phyloP scores from a whole-genome alignment of 1,140 invertebrate genomes.

The Cardiocondyla obscurior region DNA sequence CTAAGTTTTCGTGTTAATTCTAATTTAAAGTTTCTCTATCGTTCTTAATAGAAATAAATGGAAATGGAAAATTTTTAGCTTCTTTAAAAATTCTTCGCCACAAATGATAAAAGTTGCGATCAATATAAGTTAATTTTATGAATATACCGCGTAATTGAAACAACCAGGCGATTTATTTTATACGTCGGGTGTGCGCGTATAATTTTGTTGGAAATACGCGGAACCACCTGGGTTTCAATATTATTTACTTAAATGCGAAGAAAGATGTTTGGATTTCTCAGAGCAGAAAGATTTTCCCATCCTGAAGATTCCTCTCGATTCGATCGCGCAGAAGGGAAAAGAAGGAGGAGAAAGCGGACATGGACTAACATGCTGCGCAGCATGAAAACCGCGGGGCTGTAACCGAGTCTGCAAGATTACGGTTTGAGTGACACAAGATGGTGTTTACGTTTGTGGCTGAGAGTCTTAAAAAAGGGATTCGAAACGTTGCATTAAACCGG shows the following conservation, averaged over 20 bases:
- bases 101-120: slow-evolving; percentile 3
- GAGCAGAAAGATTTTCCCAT: slow-evolving; percentile 10
- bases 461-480: slow-evolving; percentile 14
- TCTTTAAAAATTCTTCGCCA: not conserved
- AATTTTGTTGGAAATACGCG: not conserved
- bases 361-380: slow-evolving; percentile 18
- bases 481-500: slow-evolving; percentile 35
- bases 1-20: not conserved
- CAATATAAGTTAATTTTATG: not conserved
- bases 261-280: slow-evolving; percentile 7
- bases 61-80: slow-evolving; percentile 25
- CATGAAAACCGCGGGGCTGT: slow-evolving; percentile 27
- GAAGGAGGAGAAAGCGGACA: not conserved
- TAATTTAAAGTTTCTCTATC: slow-evolving; percentile 24
- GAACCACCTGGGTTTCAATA: not conserved
- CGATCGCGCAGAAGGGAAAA: not conserved
- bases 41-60: not conserved
- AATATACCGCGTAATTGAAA: not conserved
- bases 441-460: slow-evolving; percentile 56
- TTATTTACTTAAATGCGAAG: not conserved
- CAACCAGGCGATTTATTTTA: not conserved
- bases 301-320: slow-evolving; percentile 9
- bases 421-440: slow-evolving; percentile 54
- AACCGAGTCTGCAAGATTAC: slow-evolving; percentile 21
- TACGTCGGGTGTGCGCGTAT: not conserved